Percentiles rank a stretch among this genome's conserved stretches.
phyloP scores from a whole-genome alignment of 2,113 vertebrate species.

The Alethe castanea region DNA sequence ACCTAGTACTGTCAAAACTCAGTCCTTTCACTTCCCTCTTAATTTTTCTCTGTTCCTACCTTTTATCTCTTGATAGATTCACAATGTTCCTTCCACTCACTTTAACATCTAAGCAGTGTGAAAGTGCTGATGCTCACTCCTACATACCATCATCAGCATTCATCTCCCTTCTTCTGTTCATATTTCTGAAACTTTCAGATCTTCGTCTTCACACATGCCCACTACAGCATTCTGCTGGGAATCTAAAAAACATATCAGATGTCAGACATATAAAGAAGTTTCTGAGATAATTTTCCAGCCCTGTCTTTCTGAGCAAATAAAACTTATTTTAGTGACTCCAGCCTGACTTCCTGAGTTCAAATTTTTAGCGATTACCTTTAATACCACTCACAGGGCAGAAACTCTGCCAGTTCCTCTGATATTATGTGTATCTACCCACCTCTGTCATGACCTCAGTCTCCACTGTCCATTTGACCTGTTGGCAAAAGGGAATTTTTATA shows the following conservation, averaged over 20 bases:
- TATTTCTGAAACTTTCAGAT: constrained; percentile 38
- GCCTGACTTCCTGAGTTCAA: neutral
- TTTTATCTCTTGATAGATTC: constrained; percentile 26
- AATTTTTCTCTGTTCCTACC: constrained; percentile 29
- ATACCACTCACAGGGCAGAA: neutral
- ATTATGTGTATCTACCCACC: neutral
- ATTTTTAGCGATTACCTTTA: neutral
- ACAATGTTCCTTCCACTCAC: constrained; percentile 20
- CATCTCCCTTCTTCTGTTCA: constrained; percentile 3
- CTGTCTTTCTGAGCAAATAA: neutral
- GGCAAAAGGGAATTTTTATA: neutral
- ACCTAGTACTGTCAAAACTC: constrained; percentile 50
- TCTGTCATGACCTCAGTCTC: neutral
- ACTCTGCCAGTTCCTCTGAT: neutral
- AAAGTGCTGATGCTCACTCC: constrained; percentile 53
- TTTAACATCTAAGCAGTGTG: constrained; percentile 51
- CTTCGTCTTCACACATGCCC: constrained; percentile 39
- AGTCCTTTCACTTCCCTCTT: constrained; percentile 29
- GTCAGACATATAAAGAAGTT: neutral
- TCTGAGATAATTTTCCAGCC: neutral
- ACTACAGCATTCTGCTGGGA: neutral
- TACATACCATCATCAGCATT: constrained; percentile 31
- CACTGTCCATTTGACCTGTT: neutral
- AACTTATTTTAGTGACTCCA: neutral
- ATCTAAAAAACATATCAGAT: neutral